phyloP scores from a whole-genome alignment of 2,888 invertebrate species.

The Lasioglossum leucozonium region DNA sequence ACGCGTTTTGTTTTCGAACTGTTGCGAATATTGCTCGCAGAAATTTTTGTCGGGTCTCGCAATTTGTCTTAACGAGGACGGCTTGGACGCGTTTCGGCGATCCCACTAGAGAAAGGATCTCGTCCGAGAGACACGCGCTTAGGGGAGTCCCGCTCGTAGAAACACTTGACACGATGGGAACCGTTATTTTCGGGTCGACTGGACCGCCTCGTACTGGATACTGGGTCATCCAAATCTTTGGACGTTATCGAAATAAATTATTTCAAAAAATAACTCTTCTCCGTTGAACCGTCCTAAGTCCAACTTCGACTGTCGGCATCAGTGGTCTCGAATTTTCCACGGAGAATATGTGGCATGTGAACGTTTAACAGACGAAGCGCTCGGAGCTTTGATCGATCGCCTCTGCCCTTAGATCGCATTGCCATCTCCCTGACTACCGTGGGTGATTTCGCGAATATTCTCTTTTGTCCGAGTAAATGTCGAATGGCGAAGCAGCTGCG shows the following conservation, averaged over 20 bases:
- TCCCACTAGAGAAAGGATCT: neutral
- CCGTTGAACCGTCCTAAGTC: too few species aligned
- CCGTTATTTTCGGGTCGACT: neutral
- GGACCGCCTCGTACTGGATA: neutral
- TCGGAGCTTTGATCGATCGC: constrained; percentile 29
- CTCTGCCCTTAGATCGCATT: constrained; percentile 14
- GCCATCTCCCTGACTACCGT: neutral
- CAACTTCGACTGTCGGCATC: neutral
- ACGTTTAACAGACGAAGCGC: constrained; percentile 52
- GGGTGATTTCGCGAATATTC: constrained; percentile 13
- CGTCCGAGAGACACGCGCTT: neutral
- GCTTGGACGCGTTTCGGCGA: neutral
- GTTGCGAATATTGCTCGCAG: neutral
- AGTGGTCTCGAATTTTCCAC: constrained; percentile 2
- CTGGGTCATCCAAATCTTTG: neutral
- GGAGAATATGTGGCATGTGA: constrained; percentile 26
- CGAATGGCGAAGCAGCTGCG: neutral
- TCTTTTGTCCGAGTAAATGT: constrained; percentile 17
- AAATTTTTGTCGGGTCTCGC: neutral
- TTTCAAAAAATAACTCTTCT: neutral
- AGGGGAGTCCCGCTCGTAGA: neutral
- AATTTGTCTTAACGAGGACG: neutral
- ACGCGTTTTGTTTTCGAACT: neutral
- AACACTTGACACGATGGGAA: neutral
- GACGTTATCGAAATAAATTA: neutral